Conservation (phyloP, 1,140 invertebrate genomes). For the Brachionus calyciflorus region DNA sequence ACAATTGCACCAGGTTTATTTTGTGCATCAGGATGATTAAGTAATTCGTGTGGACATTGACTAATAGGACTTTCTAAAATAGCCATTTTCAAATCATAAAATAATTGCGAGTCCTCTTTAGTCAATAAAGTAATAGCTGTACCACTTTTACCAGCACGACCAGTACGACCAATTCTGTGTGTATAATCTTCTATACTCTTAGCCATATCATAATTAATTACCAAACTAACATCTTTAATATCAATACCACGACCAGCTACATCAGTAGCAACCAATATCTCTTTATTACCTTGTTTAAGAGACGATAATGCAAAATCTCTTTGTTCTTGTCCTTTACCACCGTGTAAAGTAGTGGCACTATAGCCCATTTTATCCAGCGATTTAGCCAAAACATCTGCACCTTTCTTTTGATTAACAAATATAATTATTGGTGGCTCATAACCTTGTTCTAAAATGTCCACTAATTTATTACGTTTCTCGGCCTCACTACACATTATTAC, state of each 20-base stretch:
- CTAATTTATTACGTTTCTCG: constrained; percentile 74
- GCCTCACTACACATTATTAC: constrained; percentile 85
- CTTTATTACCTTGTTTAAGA: constrained; percentile 85
- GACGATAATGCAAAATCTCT: constrained; percentile 94
- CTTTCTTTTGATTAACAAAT: constrained; percentile 99
- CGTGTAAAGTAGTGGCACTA: constrained; percentile 54
- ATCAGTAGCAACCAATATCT: constrained; percentile 99
- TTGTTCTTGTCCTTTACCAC: constrained; percentile 99
- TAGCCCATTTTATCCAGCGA: constrained; percentile 91
- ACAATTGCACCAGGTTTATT: constrained; percentile 92
- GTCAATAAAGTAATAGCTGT: constrained; percentile 92
- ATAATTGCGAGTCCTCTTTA: constrained; percentile 88
- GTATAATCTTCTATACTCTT: constrained; percentile 99
- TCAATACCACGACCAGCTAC: constrained; percentile 99
- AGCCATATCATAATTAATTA: constrained; percentile 99
- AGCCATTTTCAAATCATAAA: constrained; percentile 94
- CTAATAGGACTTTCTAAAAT: constrained; percentile 85
- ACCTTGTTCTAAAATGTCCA: constrained; percentile 66
- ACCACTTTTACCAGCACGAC: constrained; percentile 94
- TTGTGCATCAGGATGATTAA: constrained; percentile 97
- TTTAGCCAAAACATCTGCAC: constrained; percentile 93
- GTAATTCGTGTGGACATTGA: constrained; percentile 88
- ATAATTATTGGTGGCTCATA: constrained; percentile 92
- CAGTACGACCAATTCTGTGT: constrained; percentile 97
- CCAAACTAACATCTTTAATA: constrained; percentile 96